Evolutionary conservation across 2,888 invertebrate genomes (phyloP).

Genomic region (Apodemia zela): DNA sequence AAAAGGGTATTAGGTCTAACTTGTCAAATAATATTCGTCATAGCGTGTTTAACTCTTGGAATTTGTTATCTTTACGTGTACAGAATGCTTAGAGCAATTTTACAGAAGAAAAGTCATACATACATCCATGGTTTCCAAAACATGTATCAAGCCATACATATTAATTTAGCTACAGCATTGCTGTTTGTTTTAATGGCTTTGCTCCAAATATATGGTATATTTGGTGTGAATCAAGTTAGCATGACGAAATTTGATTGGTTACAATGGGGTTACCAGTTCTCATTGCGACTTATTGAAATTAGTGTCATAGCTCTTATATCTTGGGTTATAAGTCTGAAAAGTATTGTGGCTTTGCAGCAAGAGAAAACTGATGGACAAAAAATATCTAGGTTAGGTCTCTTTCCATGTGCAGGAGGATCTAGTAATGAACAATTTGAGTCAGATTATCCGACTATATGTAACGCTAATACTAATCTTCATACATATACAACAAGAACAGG

Average conservation of each 20-base stretch:
- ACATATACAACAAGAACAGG: slow-evolving; percentile 90
- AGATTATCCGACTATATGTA: slow-evolving; percentile 91
- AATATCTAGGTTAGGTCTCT: slow-evolving; percentile 88
- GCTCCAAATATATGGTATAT: slow-evolving; percentile 89
- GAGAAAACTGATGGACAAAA: slow-evolving; percentile 85
- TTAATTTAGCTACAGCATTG: slow-evolving; percentile 92
- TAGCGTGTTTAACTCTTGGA: slow-evolving; percentile 91
- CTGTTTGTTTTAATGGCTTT: slow-evolving; percentile 91
- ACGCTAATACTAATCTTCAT: slow-evolving; percentile 90
- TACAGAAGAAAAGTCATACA: slow-evolving; percentile 88
- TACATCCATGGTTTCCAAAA: slow-evolving; percentile 89
- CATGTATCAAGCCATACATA: slow-evolving; percentile 92
- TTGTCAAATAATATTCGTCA: slow-evolving; percentile 92
- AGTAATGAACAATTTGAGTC: slow-evolving; percentile 91
- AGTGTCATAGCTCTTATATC: slow-evolving; percentile 92
- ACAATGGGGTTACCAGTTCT: slow-evolving; percentile 95
- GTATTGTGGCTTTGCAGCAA: slow-evolving; percentile 81
- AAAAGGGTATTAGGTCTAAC: slow-evolving; percentile 85
- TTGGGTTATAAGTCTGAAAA: slow-evolving; percentile 91
- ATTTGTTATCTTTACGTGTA: slow-evolving; percentile 92
- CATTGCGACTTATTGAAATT: slow-evolving; percentile 91
- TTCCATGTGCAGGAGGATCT: slow-evolving; percentile 91
- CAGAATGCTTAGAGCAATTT: slow-evolving; percentile 86
- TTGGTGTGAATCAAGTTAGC: slow-evolving; percentile 73
- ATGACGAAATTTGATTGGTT: slow-evolving; percentile 90